phyloP scores from a whole-genome alignment of 2,113 vertebrate species.

The Marmota flaviventris region DNA sequence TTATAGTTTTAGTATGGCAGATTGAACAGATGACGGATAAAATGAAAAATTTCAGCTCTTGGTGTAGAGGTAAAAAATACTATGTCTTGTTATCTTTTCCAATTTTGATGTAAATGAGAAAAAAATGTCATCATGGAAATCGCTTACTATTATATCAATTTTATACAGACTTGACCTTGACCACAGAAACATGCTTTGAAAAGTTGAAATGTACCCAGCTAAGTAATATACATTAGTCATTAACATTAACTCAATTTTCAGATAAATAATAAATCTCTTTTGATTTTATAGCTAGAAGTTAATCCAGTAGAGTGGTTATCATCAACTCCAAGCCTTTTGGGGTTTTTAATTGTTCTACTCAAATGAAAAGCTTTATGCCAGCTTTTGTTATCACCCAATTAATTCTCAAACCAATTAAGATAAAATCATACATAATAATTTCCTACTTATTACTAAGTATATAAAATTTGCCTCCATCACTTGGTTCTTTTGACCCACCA shows the following conservation, averaged over 20 bases:
- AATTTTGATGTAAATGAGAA: slow-evolving; percentile 50
- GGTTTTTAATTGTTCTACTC: slow-evolving; percentile 83
- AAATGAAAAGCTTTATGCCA: slow-evolving; percentile 84
- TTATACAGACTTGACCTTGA: slow-evolving; percentile 70
- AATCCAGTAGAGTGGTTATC: slow-evolving; percentile 85
- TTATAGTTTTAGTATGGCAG: not conserved
- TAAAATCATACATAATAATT: slow-evolving; percentile 86
- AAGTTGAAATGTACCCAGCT: slow-evolving; percentile 53
- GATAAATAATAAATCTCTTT: slow-evolving; percentile 77
- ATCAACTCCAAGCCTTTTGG: slow-evolving; percentile 75
- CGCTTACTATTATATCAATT: slow-evolving; percentile 35
- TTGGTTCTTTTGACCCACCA: slow-evolving; percentile 82
- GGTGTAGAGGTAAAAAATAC: not conserved
- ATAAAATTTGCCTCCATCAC: slow-evolving; percentile 80
- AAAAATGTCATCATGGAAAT: not conserved
- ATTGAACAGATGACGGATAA: not conserved
- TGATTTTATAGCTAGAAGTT: slow-evolving; percentile 80
- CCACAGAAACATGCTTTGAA: slow-evolving; percentile 60
- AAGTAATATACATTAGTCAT: slow-evolving; percentile 59
- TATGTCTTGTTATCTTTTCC: not conserved
- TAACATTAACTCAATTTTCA: slow-evolving; percentile 77
- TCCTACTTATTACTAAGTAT: slow-evolving; percentile 81
- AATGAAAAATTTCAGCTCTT: not conserved
- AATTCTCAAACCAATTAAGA: slow-evolving; percentile 89
- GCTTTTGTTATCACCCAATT: slow-evolving; percentile 86